Conservation (phyloP, 1,140 invertebrate species). For the Scaptomyza graminum region DNA sequence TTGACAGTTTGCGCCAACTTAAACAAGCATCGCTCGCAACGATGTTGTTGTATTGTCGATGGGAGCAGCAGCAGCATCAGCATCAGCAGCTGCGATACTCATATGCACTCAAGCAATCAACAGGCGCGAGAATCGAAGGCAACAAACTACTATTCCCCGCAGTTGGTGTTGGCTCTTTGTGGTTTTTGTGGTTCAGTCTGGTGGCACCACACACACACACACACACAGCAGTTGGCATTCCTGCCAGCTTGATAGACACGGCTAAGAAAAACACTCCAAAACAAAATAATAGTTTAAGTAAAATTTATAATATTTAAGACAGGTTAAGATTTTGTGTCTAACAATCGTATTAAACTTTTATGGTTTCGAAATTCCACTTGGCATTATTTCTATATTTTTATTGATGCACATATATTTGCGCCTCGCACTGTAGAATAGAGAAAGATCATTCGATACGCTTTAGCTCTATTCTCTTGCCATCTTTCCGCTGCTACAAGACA, state of each 20-base stretch:
- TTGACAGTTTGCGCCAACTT: constrained; percentile 73
- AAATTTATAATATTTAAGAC: background rate
- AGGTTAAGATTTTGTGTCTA: too few species aligned
- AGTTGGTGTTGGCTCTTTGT: constrained; percentile 4
- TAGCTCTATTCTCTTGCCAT: constrained; percentile 8
- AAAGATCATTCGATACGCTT: constrained; percentile 15
- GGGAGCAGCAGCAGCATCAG: too few species aligned
- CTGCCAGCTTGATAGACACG: constrained; percentile 53
- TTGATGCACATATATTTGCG: constrained; percentile 1
- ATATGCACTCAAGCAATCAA: constrained; percentile 76
- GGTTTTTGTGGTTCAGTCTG: constrained; percentile 22
- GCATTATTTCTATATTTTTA: too few species aligned
- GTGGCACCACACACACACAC: constrained; percentile 30
- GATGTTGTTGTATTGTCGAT: too few species aligned
- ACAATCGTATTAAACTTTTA: too few species aligned
- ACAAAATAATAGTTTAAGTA: background rate
- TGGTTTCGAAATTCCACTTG: too few species aligned
- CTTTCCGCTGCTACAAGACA: constrained; percentile 32
- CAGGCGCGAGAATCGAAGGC: constrained; percentile 54
- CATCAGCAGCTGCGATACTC: constrained; percentile 62
- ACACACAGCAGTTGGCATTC: constrained; percentile 62
- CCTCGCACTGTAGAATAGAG: constrained; percentile 7
- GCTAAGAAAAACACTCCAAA: constrained; percentile 30
- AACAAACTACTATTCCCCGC: background rate
- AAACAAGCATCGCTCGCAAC: constrained; percentile 51